Percentiles rank a stretch among this genome's conserved stretches.
Evolutionary conservation across 2,113 vertebrate genomes (phyloP).

Genomic region (Sphyrna mokarran): DNA sequence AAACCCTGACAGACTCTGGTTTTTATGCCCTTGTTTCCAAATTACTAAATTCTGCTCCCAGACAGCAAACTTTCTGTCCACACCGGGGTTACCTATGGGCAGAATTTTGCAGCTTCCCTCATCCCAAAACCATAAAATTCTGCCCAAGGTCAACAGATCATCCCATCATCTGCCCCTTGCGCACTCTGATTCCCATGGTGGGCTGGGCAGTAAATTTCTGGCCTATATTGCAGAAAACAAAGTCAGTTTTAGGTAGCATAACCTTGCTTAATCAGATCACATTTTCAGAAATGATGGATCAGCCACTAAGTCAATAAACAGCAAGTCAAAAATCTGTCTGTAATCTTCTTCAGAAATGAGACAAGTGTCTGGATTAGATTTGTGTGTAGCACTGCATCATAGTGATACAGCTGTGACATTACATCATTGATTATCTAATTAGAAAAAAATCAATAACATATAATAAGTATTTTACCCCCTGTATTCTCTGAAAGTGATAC

Average conservation of each 20-base stretch:
- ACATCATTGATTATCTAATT: conserved; percentile 4
- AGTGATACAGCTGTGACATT: background rate
- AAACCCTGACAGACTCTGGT: background rate
- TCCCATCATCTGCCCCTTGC: no score
- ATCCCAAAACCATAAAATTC: no score
- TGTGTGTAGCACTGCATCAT: background rate
- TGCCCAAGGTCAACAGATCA: no score
- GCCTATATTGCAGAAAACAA: background rate
- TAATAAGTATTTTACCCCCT: background rate
- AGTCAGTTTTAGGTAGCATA: background rate
- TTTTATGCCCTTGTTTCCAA: background rate
- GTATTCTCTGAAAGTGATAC: conserved; percentile 22
- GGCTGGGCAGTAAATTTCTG: no score
- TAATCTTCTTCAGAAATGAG: background rate
- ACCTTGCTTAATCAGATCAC: background rate
- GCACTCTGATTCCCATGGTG: no score
- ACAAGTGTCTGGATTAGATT: background rate
- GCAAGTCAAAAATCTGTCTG: background rate
- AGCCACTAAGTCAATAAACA: background rate
- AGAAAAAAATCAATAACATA: conserved; percentile 20
- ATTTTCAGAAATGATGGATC: background rate
- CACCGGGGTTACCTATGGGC: background rate
- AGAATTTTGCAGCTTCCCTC: no score
- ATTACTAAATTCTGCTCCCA: background rate
- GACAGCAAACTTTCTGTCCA: background rate